Percentiles rank a stretch among this genome's conserved stretches.
Evolutionary conservation across 2,888 invertebrate genomes (phyloP).

Genomic region (Rhimphoctona megacephalus): DNA sequence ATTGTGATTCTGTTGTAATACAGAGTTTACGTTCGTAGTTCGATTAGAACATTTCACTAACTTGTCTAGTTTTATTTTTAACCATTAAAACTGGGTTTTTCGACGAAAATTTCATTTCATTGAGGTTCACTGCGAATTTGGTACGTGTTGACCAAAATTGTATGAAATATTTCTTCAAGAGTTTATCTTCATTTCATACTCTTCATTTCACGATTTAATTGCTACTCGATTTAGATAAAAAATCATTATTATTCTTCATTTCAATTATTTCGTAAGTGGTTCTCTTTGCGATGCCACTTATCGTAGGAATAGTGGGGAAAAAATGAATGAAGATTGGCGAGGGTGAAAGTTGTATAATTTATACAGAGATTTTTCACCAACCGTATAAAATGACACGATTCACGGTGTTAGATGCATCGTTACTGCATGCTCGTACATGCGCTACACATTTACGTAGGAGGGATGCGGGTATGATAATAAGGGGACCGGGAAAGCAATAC

Average conservation of each 20-base stretch:
- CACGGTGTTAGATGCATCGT: conserved; percentile 1
- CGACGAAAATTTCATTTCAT: too few species aligned
- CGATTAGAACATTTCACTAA: too few species aligned
- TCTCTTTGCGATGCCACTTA: background rate
- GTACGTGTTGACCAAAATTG: too few species aligned
- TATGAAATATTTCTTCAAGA: too few species aligned
- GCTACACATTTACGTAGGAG: conserved; percentile 57
- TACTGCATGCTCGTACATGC: conserved; percentile 1
- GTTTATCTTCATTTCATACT: too few species aligned
- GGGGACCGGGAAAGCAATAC: conserved; percentile 63
- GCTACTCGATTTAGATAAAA: background rate
- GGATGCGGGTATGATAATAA: conserved; percentile 66
- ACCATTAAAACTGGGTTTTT: too few species aligned
- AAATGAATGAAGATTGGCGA: background rate
- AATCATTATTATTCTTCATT: background rate
- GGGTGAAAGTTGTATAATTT: background rate
- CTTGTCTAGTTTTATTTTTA: too few species aligned
- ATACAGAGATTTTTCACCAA: background rate
- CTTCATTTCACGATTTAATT: background rate
- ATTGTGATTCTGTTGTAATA: too few species aligned
- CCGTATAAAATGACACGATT: background rate
- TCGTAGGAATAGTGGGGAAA: background rate
- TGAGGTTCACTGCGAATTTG: too few species aligned
- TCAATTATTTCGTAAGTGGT: background rate
- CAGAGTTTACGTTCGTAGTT: too few species aligned